phyloP scores from a whole-genome alignment of 2,888 invertebrate genomes.

The Tetragonisca angustula region DNA sequence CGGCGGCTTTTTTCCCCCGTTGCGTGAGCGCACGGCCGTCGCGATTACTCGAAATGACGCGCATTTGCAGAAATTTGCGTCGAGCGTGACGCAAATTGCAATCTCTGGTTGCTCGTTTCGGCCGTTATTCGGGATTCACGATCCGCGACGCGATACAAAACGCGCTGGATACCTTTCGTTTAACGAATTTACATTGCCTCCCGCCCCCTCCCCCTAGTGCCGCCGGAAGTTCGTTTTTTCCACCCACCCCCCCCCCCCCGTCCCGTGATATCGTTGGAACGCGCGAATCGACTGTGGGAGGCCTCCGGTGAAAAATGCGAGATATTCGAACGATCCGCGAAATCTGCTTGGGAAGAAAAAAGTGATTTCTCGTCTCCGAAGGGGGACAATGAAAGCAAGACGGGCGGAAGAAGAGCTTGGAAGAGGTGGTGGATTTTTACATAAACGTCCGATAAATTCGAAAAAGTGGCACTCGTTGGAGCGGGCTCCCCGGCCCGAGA shows the following conservation, averaged over 20 bases:
- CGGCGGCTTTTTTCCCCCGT: conserved; percentile 25
- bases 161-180: conserved; percentile 14
- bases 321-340: not conserved
- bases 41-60: conserved; percentile 35
- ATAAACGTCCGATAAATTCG: conserved; percentile 61
- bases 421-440: conserved; percentile 42
- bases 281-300: not conserved
- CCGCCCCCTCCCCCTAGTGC: not conserved
- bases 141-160: conserved; percentile 27
- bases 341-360: not conserved
- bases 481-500: conserved; percentile 39
- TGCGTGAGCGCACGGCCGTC: not conserved
- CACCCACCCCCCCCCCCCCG: too few relatives aligned
- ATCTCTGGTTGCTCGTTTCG: conserved; percentile 49
- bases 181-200: conserved; percentile 2
- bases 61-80: conserved; percentile 33
- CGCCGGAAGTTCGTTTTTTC: not conserved
- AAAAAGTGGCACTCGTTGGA: conserved; percentile 6
- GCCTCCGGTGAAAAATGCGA: not conserved
- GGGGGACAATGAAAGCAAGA: not conserved
- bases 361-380: not conserved
- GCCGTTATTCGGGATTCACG: conserved; percentile 44
- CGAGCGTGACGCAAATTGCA: conserved; percentile 36
- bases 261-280: not conserved
- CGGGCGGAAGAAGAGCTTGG: too few relatives aligned